Base-by-base conservation (phyloP, 2,113 vertebrate species). In the Psittacula cyanocephala region DNA sequence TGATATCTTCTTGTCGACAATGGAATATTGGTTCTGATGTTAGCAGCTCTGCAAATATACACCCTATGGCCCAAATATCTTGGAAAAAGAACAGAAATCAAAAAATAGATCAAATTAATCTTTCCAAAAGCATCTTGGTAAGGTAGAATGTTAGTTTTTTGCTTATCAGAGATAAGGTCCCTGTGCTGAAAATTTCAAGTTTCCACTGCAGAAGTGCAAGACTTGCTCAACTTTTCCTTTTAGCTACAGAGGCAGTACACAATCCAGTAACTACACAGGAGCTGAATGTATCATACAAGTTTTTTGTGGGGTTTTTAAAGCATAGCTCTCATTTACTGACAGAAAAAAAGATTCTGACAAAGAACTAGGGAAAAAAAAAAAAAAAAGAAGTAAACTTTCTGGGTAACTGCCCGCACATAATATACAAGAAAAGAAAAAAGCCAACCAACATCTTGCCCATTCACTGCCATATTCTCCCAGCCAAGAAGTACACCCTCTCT, bases 51-150 rank as follows among this genome's bases (percentile, higher is more conserved):
- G 99, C 99, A 98, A 99, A 99, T 98, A 99, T 99, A 98, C 99
- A 99, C 98, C 99, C 99, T 98, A 99, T 99, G 95, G 99, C 99
- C 99, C 99, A 99, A 98, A 99, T 99, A 99, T 99, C 99, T 99
- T 97, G 93, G 92, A 89, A 69, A 85, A 93, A 96, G 81, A 97
- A 95, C 81, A 97, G 72, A 93, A 86, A 96, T 68, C n/a, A 20
- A 52, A 31, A 44, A 93, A 97, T 31, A 95, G 87, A 97, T 94
- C 92, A 97, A 97, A 96, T 95, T 17, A 95, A 96, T 96, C 95
- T 98, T 98, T 98, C 94, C 77, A 96, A 97, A 97, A 97, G 76
- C 91, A 91, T 74, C 17, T 81, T 78, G 28, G 44, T 77, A 55
- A 86, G 7, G 65, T 5, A 82, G 23, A 93, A 70, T 24, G 52